These are phyloP conservation scores for Vespertilio murinus DNA, from an alignment of 2,797 vertebrate species.

Conservation along the genomic window DNA sequence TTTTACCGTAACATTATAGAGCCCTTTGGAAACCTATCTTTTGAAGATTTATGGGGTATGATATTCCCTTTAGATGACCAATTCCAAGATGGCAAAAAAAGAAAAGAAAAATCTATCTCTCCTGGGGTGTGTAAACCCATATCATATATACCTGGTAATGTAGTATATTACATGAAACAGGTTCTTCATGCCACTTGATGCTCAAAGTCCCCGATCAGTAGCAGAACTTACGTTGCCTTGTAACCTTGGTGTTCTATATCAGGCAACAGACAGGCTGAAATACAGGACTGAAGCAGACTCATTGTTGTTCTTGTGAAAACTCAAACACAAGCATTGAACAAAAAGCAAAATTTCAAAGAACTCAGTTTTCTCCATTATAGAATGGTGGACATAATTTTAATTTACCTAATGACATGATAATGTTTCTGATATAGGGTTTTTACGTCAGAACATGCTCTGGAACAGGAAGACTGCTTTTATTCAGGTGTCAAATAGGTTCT, in stretches of 20 bases:
- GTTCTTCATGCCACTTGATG: not conserved
- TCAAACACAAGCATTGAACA: not conserved
- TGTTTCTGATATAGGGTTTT: not conserved
- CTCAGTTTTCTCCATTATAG: not conserved
- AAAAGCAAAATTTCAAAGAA: constrained; percentile 9
- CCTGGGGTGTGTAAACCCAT: not conserved
- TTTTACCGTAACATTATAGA: constrained; percentile 6
- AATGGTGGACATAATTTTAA: not conserved
- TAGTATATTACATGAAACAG: not conserved
- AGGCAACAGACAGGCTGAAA: not conserved
- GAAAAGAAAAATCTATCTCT: not conserved
- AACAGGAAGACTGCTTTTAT: not conserved
- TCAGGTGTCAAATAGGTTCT: not conserved
- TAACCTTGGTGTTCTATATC: not conserved
- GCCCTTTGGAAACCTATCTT: not conserved
- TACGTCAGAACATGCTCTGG: not conserved
- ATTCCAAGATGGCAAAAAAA: not conserved
- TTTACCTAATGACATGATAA: not conserved
- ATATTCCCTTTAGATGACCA: not conserved
- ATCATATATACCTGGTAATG: not conserved
- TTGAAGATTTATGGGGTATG: constrained; percentile 28
- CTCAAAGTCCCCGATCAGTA: not conserved
- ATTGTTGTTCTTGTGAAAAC: not conserved
- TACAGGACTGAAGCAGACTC: not conserved
- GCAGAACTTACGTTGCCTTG: not conserved